Base-by-base conservation (phyloP, 2,113 vertebrate species). In the Prochilodus magdalenae region DNA sequence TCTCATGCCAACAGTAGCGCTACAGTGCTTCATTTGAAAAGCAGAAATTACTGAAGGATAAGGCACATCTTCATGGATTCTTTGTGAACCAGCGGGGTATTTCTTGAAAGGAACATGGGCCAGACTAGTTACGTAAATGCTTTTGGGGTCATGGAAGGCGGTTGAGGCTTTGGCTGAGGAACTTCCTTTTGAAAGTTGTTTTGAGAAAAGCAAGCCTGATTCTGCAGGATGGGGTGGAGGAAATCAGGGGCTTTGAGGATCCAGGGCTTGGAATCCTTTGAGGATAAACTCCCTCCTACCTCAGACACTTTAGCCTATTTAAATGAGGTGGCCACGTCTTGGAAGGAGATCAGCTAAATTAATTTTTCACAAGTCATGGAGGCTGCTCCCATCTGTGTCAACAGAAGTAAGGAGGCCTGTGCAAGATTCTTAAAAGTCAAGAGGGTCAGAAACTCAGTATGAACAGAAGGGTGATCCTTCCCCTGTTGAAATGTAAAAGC, bases 91-190 rank as follows among this genome's bases (percentile, higher is more conserved):
- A 57, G 62, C n/a, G 14, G 57, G 73, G 69, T 74, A 87, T 85
- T 76, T 80, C 63, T 60, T 26, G 55, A 73, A 77, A 62, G 30
- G 67, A 83, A 75, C 57, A 63, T 13, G n/a, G 40, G 55, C 57
- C 62, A 79, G 83, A 85, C 20, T 27, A 86, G 80, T 90, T 87
- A 81, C 84, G 77, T 83, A 91, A 93, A 90, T 76, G 33, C 82
- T 81, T 70, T 59, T 76, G 67, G 85, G 84, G 85, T 89, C 85
- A 86, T 27, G 27, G 82, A 80, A 85, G 90, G 87, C 79, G 55
- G 71, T 72, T 22, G 80, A 88, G 83, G 84, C 27, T 80, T 81
- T 85, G 85, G 83, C 83, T 66, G 71, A 79, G 63, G 33, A 65
- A 29, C 55, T 71, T 79, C 44, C 13, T 66, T 85, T 79, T 83